Evolutionary conservation across 37 sponge, comb jelly and placozoan genomes (phyloP), one percentile per base, ranked within the genome.

Genomic region (Haliclona indistincta): DNA sequence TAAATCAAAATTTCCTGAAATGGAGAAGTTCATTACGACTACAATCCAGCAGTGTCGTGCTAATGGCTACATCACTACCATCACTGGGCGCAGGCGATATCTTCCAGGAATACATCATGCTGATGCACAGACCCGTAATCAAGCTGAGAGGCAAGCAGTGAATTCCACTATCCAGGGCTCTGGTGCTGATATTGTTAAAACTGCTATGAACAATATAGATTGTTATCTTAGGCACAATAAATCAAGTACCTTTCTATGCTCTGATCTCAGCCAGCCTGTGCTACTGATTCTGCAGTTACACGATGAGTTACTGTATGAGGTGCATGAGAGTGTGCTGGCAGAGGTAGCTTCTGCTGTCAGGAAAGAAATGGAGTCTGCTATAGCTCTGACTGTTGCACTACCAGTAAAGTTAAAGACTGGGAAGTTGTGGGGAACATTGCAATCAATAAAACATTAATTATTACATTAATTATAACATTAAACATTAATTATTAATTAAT

Each of bases 181-280:
- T 19, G 99, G 94, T 25, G 94, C 99, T 28, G 99, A 99, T 76
- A 26, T 99, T 13, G 96, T 95, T 42, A 99, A 99, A 64, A 84
- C 77, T 23, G 99, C 96, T 52, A 95, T 95, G 91, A 85, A 90
- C 51, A 91, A 87, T 38, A 89, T 95, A 25, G 91, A 86, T 53
- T 35, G 47, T 32, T 17, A 26, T 17, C 44, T 85, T 10, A 25
- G 37, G 2, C 44, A 39, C 32, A 40, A 34, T 0, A 38, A 36
- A 36, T 40, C 30, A 6, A 17, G 51, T 15, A 10, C 19, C 28
- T 36, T 26, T 28, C 68, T 75, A 20, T n/a, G 35, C 3, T 35
- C 35, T 23, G 2, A 19, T 26, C 2, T 36, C 25, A 11, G 38
- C 10, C 2, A 28, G 4, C 1, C 47, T 33, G 96, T 86, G 26